These are phyloP conservation scores for Pomatorhinus ruficollis DNA, from an alignment of 2,113 vertebrate genomes.

Conservation along the genomic window DNA sequence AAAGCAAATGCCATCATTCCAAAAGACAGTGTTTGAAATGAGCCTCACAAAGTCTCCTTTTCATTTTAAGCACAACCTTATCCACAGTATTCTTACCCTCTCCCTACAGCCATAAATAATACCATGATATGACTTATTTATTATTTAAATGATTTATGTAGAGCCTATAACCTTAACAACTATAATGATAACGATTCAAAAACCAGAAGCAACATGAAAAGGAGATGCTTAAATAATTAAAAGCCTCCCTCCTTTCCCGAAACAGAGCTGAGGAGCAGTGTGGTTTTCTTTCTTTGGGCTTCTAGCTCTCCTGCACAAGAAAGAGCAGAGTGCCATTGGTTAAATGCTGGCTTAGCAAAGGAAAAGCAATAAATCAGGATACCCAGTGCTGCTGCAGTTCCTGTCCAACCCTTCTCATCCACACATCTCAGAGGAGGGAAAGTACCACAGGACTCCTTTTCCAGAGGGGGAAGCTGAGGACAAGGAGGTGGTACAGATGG, in stretches of 20 bases:
- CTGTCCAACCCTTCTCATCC: not conserved
- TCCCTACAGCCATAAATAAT: constrained; percentile 51
- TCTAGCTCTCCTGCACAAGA: not conserved
- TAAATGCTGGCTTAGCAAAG: constrained; percentile 49
- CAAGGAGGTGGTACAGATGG: not conserved
- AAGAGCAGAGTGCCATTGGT: constrained; percentile 36
- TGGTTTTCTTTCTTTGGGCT: constrained; percentile 13
- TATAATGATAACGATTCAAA: constrained; percentile 54
- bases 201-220: constrained; percentile 68
- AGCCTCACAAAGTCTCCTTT: not conserved
- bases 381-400: not conserved
- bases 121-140: constrained; percentile 58
- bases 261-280: not conserved
- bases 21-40: not conserved
- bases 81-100: not conserved
- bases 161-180: constrained; percentile 57
- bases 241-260: constrained; percentile 49
- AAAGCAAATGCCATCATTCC: not conserved
- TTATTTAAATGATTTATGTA: constrained; percentile 65
- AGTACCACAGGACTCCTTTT: not conserved
- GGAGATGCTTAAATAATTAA: constrained; percentile 68
- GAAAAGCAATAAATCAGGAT: constrained; percentile 32
- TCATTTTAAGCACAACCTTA: not conserved
- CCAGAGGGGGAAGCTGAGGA: constrained; percentile 30
- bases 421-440: not conserved